Conservation (phyloP, 2,113 vertebrate species). For the Rhadina sibilatrix region DNA sequence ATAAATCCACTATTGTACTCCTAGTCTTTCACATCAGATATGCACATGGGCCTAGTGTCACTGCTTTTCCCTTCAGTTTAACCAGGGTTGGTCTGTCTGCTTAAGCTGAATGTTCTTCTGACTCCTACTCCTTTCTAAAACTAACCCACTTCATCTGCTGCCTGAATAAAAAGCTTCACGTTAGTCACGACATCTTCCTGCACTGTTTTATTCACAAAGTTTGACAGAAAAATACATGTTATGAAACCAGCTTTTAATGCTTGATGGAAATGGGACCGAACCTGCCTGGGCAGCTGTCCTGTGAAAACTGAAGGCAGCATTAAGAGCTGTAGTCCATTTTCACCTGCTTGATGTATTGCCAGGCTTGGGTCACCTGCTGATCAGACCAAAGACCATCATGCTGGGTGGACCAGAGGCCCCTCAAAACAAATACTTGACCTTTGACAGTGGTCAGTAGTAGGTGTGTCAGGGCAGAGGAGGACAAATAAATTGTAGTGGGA, state of each 20-base stretch:
- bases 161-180: slow-evolving; percentile 57
- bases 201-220: slow-evolving; percentile 73
- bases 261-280: not conserved
- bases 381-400: not conserved
- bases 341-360: not conserved
- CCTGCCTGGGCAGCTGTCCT: slow-evolving; percentile 20
- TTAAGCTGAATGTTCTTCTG: slow-evolving; percentile 62
- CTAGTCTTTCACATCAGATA: slow-evolving; percentile 51
- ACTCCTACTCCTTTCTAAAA: slow-evolving; percentile 72
- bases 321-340: not conserved
- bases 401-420: not conserved
- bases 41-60: not conserved
- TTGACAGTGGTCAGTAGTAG: not conserved
- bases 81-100: slow-evolving; percentile 52
- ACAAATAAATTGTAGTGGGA: not conserved
- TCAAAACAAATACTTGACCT: not conserved
- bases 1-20: slow-evolving; percentile 30
- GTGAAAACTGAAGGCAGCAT: not conserved
- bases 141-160: slow-evolving; percentile 71
- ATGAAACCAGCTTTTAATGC: slow-evolving; percentile 39
- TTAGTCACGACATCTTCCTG: slow-evolving; percentile 69
- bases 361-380: not conserved
- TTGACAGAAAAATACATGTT: slow-evolving; percentile 57
- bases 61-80: slow-evolving; percentile 15
- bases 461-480: not conserved